Percentiles rank a stretch among this genome's conserved stretches.
Evolutionary conservation across 2,113 vertebrate species (phyloP).

Genomic region (Zosterops borbonicus): DNA sequence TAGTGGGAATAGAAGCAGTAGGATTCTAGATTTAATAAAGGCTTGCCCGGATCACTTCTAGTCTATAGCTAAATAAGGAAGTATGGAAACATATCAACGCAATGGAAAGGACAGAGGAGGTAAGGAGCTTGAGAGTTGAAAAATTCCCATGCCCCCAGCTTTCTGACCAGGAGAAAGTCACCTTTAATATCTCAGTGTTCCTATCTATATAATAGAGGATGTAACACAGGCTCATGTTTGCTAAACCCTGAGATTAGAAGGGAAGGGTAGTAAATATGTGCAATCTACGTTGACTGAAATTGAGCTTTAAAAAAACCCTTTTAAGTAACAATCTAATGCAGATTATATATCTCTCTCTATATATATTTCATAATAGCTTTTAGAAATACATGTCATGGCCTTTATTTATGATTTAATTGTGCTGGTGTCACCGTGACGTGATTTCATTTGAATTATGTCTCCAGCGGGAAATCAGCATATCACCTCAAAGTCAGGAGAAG

Average conservation of each 20-base stretch:
- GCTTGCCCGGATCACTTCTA: background rate
- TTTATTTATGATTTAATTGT: slow-evolving; percentile 54
- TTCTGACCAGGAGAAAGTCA: background rate
- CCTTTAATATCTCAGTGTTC: background rate
- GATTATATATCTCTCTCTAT: background rate
- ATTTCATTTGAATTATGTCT: slow-evolving; percentile 15
- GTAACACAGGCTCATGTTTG: background rate
- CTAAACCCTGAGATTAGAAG: background rate
- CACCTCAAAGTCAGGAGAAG: background rate
- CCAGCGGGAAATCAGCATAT: background rate
- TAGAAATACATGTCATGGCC: background rate
- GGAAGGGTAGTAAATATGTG: background rate
- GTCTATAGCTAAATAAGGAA: background rate
- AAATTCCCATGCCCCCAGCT: background rate
- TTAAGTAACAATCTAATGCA: background rate
- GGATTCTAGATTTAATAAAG: background rate
- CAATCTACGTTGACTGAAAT: background rate
- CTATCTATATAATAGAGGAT: background rate
- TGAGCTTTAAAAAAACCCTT: background rate
- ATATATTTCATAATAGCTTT: slow-evolving; percentile 1
- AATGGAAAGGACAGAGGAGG: background rate
- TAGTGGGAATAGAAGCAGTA: background rate
- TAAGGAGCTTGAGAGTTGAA: background rate
- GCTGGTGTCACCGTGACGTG: background rate
- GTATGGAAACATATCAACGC: background rate